These are phyloP conservation scores for Brachionus calyciflorus DNA, from an alignment of 1,140 invertebrate genomes.

Conservation along the genomic window DNA sequence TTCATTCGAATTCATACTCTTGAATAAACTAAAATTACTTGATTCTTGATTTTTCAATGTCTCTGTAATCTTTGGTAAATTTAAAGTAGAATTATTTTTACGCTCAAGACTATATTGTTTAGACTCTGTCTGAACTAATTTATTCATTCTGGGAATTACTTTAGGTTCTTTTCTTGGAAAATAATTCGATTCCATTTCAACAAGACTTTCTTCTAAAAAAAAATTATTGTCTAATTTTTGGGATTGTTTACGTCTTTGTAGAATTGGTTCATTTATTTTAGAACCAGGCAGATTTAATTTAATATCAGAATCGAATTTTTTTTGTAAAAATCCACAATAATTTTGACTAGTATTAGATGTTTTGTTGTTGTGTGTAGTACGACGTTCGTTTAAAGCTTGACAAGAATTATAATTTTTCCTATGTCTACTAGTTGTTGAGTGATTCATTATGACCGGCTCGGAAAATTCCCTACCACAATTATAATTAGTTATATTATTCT, in stretches of 20 bases:
- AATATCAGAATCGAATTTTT: conserved; percentile 18
- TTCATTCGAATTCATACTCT: conserved; percentile 38
- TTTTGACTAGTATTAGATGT: conserved; percentile 8
- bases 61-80: not conserved
- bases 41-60: not conserved
- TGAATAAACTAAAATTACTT: conserved; percentile 38
- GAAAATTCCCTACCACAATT: not conserved
- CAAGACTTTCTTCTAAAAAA: conserved; percentile 2
- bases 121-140: not conserved
- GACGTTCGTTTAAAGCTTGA: not conserved
- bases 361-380: not conserved
- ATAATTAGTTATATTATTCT: conserved; percentile 38
- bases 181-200: not conserved
- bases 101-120: conserved; percentile 13
- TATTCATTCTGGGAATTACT: not conserved
- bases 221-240: not conserved
- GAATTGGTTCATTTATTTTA: not conserved
- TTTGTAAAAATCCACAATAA: conserved; percentile 20
- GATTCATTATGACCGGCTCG: conserved; percentile 21
- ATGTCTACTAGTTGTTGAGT: not conserved
- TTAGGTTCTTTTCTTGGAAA: not conserved
- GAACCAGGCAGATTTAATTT: not conserved
- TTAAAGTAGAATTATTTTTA: not conserved
- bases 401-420: not conserved
- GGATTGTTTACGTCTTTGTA: not conserved